phyloP scores from a whole-genome alignment of 2,113 vertebrate genomes.

The Lontra canadensis region DNA sequence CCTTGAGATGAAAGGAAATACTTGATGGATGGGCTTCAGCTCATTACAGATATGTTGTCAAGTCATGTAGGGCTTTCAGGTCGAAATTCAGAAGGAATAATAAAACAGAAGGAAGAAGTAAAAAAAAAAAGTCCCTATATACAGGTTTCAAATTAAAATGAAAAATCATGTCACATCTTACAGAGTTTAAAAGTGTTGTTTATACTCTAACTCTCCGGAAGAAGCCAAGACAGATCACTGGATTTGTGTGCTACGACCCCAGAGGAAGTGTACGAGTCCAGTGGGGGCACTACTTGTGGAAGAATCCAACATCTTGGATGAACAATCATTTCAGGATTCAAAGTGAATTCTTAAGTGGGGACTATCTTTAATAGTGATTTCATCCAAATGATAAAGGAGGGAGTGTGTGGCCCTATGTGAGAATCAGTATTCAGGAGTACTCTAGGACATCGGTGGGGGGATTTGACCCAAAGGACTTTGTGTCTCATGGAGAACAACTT shows the following conservation, averaged over 20 bases:
- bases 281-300: background rate
- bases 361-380: background rate
- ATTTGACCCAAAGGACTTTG: background rate
- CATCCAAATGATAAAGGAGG: background rate
- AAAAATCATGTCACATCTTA: background rate
- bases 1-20: background rate
- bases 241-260: background rate
- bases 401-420: too few species aligned
- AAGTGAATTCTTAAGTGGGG: background rate
- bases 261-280: background rate
- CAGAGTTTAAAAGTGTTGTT: background rate
- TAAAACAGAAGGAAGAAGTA: background rate
- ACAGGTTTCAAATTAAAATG: slow-evolving; percentile 18
- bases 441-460: background rate
- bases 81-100: slow-evolving; percentile 54
- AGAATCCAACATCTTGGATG: background rate
- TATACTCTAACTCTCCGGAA: background rate
- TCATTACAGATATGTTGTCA: background rate
- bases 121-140: background rate
- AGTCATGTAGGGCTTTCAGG: background rate
- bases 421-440: background rate
- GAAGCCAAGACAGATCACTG: background rate
- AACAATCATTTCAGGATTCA: slow-evolving; percentile 8
- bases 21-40: background rate
- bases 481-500: background rate